phyloP scores from a whole-genome alignment of 2,797 vertebrate species.

The Coccyzus lansbergi region DNA sequence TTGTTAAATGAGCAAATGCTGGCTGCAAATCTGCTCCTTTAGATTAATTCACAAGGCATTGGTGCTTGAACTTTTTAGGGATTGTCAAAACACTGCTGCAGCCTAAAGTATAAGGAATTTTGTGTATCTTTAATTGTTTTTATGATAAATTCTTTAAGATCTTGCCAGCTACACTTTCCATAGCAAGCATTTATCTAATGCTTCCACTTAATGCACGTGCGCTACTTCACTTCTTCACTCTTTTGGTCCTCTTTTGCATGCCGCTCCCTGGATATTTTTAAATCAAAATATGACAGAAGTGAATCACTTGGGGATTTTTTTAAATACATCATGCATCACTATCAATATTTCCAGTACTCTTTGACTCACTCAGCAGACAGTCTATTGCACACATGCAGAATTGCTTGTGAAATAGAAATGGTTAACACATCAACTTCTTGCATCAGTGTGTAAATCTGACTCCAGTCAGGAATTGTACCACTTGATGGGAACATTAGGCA shows the following conservation, averaged over 20 bases:
- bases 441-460: neutral
- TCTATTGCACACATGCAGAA: neutral
- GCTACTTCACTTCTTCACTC: neutral
- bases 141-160: neutral
- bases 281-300: constrained; percentile 18
- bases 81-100: neutral
- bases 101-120: neutral
- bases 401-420: neutral
- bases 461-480: neutral
- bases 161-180: neutral
- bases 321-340: neutral
- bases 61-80: neutral
- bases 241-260: constrained; percentile 13
- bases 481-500: neutral
- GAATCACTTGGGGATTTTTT: constrained; percentile 55
- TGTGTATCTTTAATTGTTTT: neutral
- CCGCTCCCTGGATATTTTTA: constrained; percentile 31
- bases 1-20: neutral
- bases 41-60: neutral
- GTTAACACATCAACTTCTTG: neutral
- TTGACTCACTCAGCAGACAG: constrained; percentile 19
- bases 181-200: neutral
- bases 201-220: neutral
- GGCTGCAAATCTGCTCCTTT: neutral
- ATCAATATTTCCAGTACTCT: constrained; percentile 29